Base-by-base conservation (phyloP, 30 jellyfish, hydroid and myxozoan species). In the Pelagia noctiluca region DNA sequence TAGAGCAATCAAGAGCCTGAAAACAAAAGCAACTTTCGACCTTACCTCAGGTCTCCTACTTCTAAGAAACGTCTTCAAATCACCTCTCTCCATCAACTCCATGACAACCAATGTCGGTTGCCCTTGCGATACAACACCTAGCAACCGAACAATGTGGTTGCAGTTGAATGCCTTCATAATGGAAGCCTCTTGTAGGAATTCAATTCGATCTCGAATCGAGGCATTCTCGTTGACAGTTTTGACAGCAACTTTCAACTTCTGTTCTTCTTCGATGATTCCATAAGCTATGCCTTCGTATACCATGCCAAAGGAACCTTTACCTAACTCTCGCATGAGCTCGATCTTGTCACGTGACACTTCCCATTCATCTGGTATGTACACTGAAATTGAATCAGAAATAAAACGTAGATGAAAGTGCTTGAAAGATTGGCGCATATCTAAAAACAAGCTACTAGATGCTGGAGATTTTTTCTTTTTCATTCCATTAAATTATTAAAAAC, bases 41-140 rank as follows among this genome's bases (percentile, higher is more conserved):
- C 96, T 12, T 26, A 94, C 99, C 90, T 57, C 97, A 2, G 99
- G 99, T 13, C 99, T 80, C 71, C 99, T 63, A 69, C 83, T 80
- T 61, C 93, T 88, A 25, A 94, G 67, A 64, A 78, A 87, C 11
- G 95, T 75, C 75, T 94, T 87, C 67, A 94, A 72, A 65, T 94
- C 99, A 16, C 99, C 99, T 64, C 97, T 88, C 33, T 79, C 97
- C 99, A 94, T 94, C 70, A 94, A 80, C 54, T 94, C 99, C 99
- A 94, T 94, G 85, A 94, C 96, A 52, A 94, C 99, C 49, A 94
- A 63, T 22, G 99, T 82, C n/a, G 99, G 99, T 53, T 94, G 96
- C 2, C 99, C 99, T 52, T 88, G 96, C 16, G 99, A 94, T 22
- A 94, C 99, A 31, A 94, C 96, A 35, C 97, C 97, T 32, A 93